Evolutionary conservation across 1,140 invertebrate genomes (phyloP).

Genomic region (Nylanderia fulva): DNA sequence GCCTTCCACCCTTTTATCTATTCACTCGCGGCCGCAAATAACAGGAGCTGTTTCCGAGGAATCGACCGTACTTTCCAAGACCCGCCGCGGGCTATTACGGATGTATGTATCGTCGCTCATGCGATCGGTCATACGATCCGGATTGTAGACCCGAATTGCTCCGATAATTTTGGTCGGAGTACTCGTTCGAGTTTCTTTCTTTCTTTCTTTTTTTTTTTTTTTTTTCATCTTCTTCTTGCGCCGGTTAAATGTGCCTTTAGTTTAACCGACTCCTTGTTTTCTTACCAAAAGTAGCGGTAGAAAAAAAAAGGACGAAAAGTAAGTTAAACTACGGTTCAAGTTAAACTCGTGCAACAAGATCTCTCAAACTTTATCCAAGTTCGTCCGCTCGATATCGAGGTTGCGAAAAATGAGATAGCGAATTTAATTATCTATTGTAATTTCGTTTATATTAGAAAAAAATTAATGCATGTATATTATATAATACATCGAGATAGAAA

Average conservation of each 20-base stretch:
- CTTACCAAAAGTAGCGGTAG: constrained; percentile 38
- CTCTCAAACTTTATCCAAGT: constrained; percentile 43
- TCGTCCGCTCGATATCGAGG: constrained; percentile 26
- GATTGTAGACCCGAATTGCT: background rate
- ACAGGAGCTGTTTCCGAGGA: background rate
- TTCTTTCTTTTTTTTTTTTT: background rate
- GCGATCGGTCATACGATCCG: constrained; percentile 13
- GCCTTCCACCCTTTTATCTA: constrained; percentile 54
- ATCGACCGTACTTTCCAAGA: background rate
- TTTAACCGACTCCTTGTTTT: constrained; percentile 29
- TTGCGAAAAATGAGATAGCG: background rate
- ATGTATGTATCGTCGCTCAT: background rate
- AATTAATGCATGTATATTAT: background rate
- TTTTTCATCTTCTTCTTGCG: background rate
- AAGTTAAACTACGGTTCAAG: constrained; percentile 44
- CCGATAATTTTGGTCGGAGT: background rate
- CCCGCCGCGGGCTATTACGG: background rate
- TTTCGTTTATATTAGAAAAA: background rate
- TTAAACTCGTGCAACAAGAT: constrained; percentile 30
- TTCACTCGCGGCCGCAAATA: constrained; percentile 30
- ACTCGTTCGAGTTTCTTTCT: background rate
- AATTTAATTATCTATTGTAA: constrained; percentile 38
- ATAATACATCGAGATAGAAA: too few relatives aligned
- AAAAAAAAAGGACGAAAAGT: constrained; percentile 28
- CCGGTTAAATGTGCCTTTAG: constrained; percentile 5